phyloP scores from a whole-genome alignment of 2,888 invertebrate species.

The Diaperis boleti region DNA sequence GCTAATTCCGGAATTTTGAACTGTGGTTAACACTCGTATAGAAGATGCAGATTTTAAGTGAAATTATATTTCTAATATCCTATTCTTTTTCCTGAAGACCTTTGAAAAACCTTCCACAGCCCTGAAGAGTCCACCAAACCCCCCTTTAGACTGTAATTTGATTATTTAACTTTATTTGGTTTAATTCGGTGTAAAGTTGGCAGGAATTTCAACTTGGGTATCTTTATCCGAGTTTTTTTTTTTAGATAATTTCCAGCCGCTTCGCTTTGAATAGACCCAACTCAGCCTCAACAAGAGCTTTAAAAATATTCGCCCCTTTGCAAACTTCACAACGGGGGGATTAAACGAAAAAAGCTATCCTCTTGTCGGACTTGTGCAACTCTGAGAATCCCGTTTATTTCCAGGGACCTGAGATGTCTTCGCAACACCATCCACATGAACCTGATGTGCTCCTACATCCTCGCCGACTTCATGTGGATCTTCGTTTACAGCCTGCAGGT shows the following conservation, averaged over 20 bases:
- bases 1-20: too few relatives aligned
- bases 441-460: constrained; percentile 90
- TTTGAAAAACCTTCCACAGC: too few relatives aligned
- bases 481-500: constrained; percentile 81
- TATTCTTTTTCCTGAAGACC: too few relatives aligned
- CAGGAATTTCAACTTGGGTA: constrained; percentile 1
- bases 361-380: constrained; percentile 17
- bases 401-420: constrained; percentile 89
- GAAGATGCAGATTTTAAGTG: too few relatives aligned
- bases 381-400: constrained; percentile 57
- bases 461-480: constrained; percentile 90
- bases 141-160: too few relatives aligned
- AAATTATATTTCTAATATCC: too few relatives aligned
- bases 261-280: constrained; percentile 5
- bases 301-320: constrained; percentile 18
- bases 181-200: constrained; percentile 6
- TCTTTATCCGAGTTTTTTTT: constrained; percentile 7
- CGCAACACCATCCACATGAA: constrained; percentile 94
- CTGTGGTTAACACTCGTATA: too few relatives aligned
- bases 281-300: constrained; percentile 4
- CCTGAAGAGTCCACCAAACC: too few relatives aligned
- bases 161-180: too few relatives aligned
- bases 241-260: constrained; percentile 6
- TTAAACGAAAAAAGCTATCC: constrained; percentile 45
- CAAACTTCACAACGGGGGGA: constrained; percentile 20